phyloP scores from a whole-genome alignment of 64 coral and sea anemone species.

The Stichodactyla helianthus region DNA sequence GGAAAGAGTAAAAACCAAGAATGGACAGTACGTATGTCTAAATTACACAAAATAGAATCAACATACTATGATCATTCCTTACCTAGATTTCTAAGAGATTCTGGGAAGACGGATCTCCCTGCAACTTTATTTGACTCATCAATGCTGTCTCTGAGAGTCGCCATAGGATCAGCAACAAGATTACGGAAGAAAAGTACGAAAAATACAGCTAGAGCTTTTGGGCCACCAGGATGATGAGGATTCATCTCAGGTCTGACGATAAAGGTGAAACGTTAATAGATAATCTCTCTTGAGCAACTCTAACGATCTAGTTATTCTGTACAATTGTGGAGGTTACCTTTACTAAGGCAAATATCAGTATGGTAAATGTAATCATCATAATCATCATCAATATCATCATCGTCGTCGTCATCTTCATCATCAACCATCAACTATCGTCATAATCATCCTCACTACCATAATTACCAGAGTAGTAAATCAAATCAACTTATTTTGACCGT shows the following conservation, averaged over 20 bases:
- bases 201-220: conserved; percentile 54
- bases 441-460: neutral
- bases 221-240: conserved; percentile 26
- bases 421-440: no score
- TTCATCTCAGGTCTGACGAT: conserved; percentile 29
- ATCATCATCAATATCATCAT: neutral
- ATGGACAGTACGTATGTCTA: neutral
- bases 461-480: no score
- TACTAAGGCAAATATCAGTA: no score
- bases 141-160: conserved; percentile 54
- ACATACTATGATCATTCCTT: neutral
- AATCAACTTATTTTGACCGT: no score
- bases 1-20: no score
- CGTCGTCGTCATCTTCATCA: no score
- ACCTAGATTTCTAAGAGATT: conserved; percentile 72
- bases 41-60: neutral
- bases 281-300: no score
- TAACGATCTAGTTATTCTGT: no score
- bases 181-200: conserved; percentile 68
- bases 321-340: no score
- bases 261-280: neutral
- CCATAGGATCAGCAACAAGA: conserved; percentile 72
- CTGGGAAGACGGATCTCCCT: conserved; percentile 36
- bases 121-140: conserved; percentile 21
- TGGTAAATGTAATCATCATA: neutral